Base-by-base conservation (phyloP, 2,888 invertebrate species). In the Ferdinandea cuprea region DNA sequence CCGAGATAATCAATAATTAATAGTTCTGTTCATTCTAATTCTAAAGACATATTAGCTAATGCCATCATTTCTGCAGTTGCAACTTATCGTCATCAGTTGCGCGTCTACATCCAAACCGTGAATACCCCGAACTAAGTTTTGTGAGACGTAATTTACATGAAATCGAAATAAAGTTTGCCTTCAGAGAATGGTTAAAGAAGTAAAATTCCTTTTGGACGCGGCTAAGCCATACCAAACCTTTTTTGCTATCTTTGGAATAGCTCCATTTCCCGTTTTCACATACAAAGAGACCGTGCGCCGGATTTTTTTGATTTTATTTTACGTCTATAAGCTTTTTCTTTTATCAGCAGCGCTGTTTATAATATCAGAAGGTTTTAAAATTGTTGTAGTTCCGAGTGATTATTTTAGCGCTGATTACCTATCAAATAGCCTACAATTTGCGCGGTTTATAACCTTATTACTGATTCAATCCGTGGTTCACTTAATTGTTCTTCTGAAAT, bases 381-480 rank as follows among this genome's bases (percentile, higher is more conserved):
- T 61, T 8, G 7, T 65, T 28, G 25, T n/a, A 1, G 1, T n/a
- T 25, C 25, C 1, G 2, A 46, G 52, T 8, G n/a, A n/a, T n/a
- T 25, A 30, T 21, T 21, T 52, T 7, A 48, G 11, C 40, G 15
- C 21, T 13, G 77, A 77, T 40, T 66, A 52, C 44, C 40, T 81
- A 9, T 32, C 48, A 28, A 71, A 71, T 35, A 59, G 77, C 4
- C 59, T 81, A n/a, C 32, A 37, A 3, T 59, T 71, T 61, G 30
- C 48, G 0, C 71, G 77, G 19, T 54, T 81, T 19, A 40, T 77
- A 7, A 54, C 65, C 1, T 35, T 81, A 25, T 54, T 65, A 46
- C 2, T 81, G 4, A 52, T 77, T 40, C 77, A 59, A 50, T 42
- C 30, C 3, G 17, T 77, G n/a, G 71, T 81, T 71, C 59, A 81